Percentiles rank a stretch among this genome's conserved stretches.
These are phyloP conservation scores for Phyllostomus discolor DNA, from an alignment of 2,113 vertebrate genomes.

Conservation along the genomic window DNA sequence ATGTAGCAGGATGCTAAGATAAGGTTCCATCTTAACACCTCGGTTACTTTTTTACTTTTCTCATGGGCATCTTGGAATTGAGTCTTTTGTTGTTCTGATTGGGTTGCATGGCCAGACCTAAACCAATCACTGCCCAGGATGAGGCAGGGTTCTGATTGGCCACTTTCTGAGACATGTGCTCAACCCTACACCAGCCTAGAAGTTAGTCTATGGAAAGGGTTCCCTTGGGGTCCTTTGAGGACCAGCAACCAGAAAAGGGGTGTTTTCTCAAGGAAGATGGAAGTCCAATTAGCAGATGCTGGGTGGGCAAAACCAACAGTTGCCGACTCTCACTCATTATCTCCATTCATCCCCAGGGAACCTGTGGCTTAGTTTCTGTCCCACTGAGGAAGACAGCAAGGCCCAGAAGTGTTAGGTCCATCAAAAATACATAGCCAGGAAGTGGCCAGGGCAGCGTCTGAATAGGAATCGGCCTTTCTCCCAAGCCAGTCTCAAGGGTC, in stretches of 20 bases:
- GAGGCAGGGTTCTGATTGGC: accelerated
- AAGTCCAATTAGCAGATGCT: not conserved
- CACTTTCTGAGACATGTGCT: not conserved
- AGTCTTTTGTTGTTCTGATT: too few relatives aligned
- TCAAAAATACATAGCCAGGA: not conserved
- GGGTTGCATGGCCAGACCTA: accelerated
- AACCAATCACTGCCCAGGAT: not conserved
- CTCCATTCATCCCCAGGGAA: not conserved
- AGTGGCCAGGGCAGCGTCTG: too few relatives aligned
- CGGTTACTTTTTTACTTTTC: not conserved
- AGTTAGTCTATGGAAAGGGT: not conserved
- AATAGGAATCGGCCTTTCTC: not conserved
- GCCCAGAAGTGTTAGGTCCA: not conserved
- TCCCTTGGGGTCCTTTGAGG: too few relatives aligned
- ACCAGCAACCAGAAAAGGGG: not conserved
- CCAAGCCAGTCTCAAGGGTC: not conserved
- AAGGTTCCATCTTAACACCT: accelerated
- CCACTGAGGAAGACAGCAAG: not conserved
- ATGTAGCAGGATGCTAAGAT: not conserved
- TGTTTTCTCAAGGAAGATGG: not conserved
- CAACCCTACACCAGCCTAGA: not conserved
- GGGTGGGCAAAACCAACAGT: too few relatives aligned
- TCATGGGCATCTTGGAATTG: accelerated
- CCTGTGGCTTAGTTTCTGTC: accelerated
- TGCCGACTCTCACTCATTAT: accelerated